These are phyloP conservation scores for Brachyptera putata DNA, from an alignment of 2,888 invertebrate genomes.

Conservation along the genomic window DNA sequence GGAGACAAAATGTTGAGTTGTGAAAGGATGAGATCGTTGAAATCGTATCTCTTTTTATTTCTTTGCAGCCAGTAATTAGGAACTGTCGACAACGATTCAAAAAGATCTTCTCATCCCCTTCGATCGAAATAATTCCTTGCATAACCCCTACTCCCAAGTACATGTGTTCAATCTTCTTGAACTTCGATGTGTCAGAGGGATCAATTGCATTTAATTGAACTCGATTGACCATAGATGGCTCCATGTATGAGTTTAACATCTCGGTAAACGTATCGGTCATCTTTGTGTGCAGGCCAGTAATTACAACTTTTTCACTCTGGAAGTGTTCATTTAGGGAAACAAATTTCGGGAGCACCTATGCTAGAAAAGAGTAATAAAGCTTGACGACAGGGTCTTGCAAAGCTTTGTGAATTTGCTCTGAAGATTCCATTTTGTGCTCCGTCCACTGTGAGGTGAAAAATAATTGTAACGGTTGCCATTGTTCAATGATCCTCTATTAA, in stretches of 20 bases:
- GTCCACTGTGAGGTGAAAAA: conserved; percentile 21
- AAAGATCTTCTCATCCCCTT: neutral
- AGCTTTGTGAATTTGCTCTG: conserved; percentile 24
- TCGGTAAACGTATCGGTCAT: conserved; percentile 30
- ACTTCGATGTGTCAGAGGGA: conserved; percentile 24
- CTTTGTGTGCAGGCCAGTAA: conserved; percentile 25
- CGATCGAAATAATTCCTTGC: neutral
- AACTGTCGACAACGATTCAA: neutral
- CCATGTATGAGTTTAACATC: conserved; percentile 27
- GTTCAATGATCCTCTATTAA: conserved; percentile 21
- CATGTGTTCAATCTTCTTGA: conserved; percentile 28
- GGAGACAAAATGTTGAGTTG: neutral
- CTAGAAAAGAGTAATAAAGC: conserved; percentile 30
- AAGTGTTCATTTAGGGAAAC: conserved; percentile 29
- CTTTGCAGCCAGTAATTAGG: neutral
- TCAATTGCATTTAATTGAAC: conserved; percentile 26
- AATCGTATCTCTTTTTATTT: conserved; percentile 13
- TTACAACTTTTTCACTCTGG: conserved; percentile 30
- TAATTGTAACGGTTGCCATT: conserved; percentile 25
- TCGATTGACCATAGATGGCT: conserved; percentile 17
- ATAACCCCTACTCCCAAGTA: conserved; percentile 27
- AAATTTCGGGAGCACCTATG: conserved; percentile 28
- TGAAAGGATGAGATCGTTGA: neutral
- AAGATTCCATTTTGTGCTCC: conserved; percentile 22
- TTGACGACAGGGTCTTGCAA: conserved; percentile 28